Base-by-base conservation (phyloP, 1,140 invertebrate genomes). In the Watersipora subatra region DNA sequence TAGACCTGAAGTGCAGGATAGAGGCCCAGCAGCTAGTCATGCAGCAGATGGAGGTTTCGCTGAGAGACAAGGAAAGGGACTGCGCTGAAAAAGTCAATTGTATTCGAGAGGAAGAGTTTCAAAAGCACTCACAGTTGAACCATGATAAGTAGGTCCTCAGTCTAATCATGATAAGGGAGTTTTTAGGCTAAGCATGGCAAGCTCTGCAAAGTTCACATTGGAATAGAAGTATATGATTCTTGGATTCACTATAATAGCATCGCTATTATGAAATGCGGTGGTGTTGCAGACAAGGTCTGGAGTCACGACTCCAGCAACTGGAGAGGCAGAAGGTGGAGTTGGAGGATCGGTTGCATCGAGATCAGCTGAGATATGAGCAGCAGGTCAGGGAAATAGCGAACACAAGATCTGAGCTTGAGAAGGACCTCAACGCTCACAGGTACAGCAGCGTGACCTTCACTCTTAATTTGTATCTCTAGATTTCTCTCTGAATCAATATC, bases 1-100 rank as follows among this genome's bases (percentile, higher is more conserved):
- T n/a, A n/a, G 78, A 80, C 68, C 59, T 79, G 25, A 70, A 72
- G 28, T 69, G 70, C 12, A 73, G 77, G 63, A 25, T 80, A 29
- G 78, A 79, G 30, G 75, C 78, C 24, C 66, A 69, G 1, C 73
- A 76, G 61, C 74, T 75, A 61, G 75, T 72, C 24, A 64, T 73
- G 24, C 70, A 72, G 29, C 72, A 75, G 61, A 74, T 77, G 30
- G 71, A 71, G 15, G 64, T 67, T 28, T 27, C 65, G 1, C 66
- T 78, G 65, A 69, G 72, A 34, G 77, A 79, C 57, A 80, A 80
- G 67, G 77, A 80, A 64, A 67, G 75, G 55, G 77, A 79, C 25
- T 67, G 70, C 58, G 72, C 72, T 0, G 67, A 72, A 3, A 66
- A 72, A 30, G 72, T 79, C 12, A 75, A 79, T 61, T 73, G 71